Evolutionary conservation across 2,888 invertebrate species (phyloP), one percentile per base, ranked within the genome.

Genomic region (Lasioglossum marginatum): DNA sequence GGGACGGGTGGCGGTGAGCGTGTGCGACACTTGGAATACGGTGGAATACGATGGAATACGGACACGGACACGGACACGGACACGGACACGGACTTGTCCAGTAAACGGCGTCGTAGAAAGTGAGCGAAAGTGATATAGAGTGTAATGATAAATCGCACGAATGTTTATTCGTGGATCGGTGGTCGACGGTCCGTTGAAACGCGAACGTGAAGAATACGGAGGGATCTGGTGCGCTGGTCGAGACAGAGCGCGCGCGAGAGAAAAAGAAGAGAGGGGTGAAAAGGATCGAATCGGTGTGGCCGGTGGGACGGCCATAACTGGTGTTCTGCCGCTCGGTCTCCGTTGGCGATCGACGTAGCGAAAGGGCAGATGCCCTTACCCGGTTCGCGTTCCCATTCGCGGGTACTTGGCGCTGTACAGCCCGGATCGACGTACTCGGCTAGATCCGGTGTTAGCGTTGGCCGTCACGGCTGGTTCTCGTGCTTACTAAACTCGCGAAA

Each of bases 291-390:
- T 70, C 77, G 40, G 37, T 27, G 73, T 84, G 81, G 37, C 40
- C 74, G 77, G 79, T 77, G 77, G 70, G 81, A 82, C 83, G 82
- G 88, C 86, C 88, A 88, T 88, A 88, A 81, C 81, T 79, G 82
- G 43, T 71, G 78, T 83, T 68, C 77, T 37, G 88, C 79, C 83
- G 88, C 86, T 88, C 81, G 85, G 82, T 84, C 71, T 79, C 40
- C 72, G 66, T 63, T 76, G 85, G 78, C 45, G 78, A 85, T 83
- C 72, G 79, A 73, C 80, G 79, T 48, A 78, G 88, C 86, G 83
- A 86, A 83, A 81, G 88, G 84, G 89, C 88, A 88, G 90, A 90
- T 90, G 89, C 85, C 84, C 84, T 83, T 84, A 78, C 88, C 85
- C 84, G 90, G 83, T 81, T 77, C 78, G 81, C 66, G 76, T 68